Evolutionary conservation across 1,140 invertebrate genomes (phyloP).

Genomic region (Trichoplusia ni): DNA sequence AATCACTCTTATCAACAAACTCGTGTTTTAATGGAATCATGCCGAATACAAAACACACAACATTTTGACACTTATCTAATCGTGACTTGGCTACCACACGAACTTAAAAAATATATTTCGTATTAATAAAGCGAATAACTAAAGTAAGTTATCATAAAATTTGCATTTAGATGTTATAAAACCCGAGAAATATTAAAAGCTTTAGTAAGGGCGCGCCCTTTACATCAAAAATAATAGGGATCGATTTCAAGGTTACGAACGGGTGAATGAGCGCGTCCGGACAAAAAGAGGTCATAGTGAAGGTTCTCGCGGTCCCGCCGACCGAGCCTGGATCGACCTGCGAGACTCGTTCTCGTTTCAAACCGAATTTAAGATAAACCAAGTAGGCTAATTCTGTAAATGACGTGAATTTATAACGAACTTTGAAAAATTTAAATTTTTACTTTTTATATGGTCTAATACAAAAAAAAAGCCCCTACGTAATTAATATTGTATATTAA

Average conservation of each 20-base stretch:
- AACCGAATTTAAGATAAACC: neutral
- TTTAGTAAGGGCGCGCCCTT: neutral
- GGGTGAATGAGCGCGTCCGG: slow-evolving; percentile 63
- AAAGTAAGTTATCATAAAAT: too few species aligned
- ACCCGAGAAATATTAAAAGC: neutral
- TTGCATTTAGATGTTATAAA: slow-evolving; percentile 14
- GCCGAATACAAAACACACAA: too few species aligned
- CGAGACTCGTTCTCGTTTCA: slow-evolving; percentile 58
- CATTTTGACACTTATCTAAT: too few species aligned
- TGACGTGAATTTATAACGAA: neutral
- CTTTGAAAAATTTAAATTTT: too few species aligned
- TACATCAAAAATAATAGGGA: slow-evolving; percentile 17
- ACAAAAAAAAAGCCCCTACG: too few species aligned
- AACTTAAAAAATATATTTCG: too few species aligned
- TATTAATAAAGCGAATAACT: too few species aligned
- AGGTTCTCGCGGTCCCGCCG: slow-evolving; percentile 52
- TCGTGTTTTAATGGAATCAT: too few species aligned
- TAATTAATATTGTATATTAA: too few species aligned
- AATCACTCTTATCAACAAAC: too few species aligned
- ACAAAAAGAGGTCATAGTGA: slow-evolving; percentile 62
- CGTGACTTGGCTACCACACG: too few species aligned
- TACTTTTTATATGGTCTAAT: too few species aligned
- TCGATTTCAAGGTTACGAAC: slow-evolving; percentile 61
- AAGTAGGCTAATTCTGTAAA: neutral
- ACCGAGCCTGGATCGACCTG: slow-evolving; percentile 54